Evolutionary conservation across 2,797 vertebrate species (phyloP), one percentile per base, ranked within the genome.

Genomic region (Microctenopoma steveboyesi): DNA sequence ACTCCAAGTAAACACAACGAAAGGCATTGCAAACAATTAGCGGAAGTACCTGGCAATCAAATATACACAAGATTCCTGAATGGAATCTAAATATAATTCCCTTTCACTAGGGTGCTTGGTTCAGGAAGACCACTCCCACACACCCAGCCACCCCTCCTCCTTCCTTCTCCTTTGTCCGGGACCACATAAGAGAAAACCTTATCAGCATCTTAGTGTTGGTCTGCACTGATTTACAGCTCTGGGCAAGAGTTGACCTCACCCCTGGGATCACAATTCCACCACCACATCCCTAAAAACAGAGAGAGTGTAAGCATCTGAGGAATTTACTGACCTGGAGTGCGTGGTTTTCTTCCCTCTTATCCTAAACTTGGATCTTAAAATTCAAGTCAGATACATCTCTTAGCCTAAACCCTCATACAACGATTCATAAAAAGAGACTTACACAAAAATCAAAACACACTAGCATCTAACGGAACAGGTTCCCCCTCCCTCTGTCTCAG

Each of bases 21-120:
- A 94, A 92, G 70, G 65, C 89, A 90, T 93, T 69, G 93, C 94
- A 92, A 91, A 93, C 82, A 89, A 90, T 89, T 89, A 92, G 94
- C 86, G 89, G 89, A 94, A 95, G 95, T 94, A 94, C 95, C 94
- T 94, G 92, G 93, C 92, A 89, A 92, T 93, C 87, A 93, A 95
- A 95, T 93, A 92, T 92, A 95, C 90, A 94, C 89, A 94, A 95
- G 96, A 97, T 97, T 96, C 97, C 96, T 91, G 85, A 94, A 96
- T 79, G 94, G 96, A 98, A 98, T 97, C 95, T 95, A 95, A 94
- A 93, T 85, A 92, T 72, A 94, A 95, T 93, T 95, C 95, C 92
- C 94, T 96, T 96, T 95, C 94, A 94, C 90, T 88, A 79, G 72
- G 78, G 84, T 85, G 78, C 86, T 74, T 59, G 78, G 82, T 82